Conservation (phyloP, 2,797 vertebrate genomes). For the Bradypodion pumilum region DNA sequence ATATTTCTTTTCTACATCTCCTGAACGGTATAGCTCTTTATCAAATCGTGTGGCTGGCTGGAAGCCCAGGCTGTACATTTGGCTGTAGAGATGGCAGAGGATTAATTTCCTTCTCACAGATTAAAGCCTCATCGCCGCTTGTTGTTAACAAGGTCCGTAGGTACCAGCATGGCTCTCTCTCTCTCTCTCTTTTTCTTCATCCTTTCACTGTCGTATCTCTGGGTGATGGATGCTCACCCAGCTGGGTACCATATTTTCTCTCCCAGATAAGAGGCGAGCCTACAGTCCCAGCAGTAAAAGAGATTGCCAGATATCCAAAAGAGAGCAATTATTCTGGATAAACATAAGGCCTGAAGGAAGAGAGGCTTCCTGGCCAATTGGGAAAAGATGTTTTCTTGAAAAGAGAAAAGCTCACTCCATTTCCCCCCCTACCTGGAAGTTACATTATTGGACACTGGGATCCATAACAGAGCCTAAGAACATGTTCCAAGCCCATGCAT, state of each 20-base stretch:
- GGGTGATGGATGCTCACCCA: conserved; percentile 7
- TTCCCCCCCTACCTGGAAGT: not conserved
- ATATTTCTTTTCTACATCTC: fast-evolving
- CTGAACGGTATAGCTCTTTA: not conserved
- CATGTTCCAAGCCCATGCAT: not conserved
- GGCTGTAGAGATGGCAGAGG: too few species aligned
- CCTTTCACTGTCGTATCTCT: conserved; percentile 5
- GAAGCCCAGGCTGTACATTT: not conserved
- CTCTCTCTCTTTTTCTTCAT: too few species aligned
- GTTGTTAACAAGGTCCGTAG: conserved; percentile 18
- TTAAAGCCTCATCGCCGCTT: not conserved
- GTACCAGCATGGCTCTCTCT: not conserved
- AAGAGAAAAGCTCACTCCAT: not conserved
- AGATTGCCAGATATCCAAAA: not conserved
- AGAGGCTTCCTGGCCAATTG: not conserved
- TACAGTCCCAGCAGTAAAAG: not conserved
- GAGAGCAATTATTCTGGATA: not conserved
- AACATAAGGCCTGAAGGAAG: not conserved
- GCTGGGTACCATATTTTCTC: not conserved
- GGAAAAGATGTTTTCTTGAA: not conserved
- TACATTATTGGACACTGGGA: not conserved
- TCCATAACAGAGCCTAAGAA: not conserved
- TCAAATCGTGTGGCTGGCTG: not conserved
- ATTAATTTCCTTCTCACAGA: conserved; percentile 31
- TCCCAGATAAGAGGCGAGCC: not conserved